Evolutionary conservation across 2,888 invertebrate genomes (phyloP).

Genomic region (Caenorhabditis afra): DNA sequence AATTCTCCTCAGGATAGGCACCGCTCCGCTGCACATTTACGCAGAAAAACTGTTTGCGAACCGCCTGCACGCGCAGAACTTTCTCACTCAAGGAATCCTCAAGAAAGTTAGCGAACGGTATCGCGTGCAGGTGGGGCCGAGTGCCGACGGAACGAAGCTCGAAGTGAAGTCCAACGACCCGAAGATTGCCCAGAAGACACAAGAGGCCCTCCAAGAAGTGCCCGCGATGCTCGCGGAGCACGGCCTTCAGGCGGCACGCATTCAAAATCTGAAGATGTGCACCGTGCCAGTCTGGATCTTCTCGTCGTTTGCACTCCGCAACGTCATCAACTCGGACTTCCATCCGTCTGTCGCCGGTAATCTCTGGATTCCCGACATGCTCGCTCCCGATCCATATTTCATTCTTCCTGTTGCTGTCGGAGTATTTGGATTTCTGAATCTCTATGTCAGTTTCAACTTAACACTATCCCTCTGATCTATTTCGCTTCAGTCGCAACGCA

Average conservation of each 20-base stretch:
- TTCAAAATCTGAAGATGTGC: slow-evolving; percentile 76
- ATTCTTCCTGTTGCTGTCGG: slow-evolving; percentile 75
- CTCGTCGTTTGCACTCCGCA: slow-evolving; percentile 78
- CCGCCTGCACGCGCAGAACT: slow-evolving; percentile 74
- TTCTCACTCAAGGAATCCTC: slow-evolving; percentile 70
- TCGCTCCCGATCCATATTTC: slow-evolving; percentile 77
- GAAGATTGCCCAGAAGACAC: slow-evolving; percentile 34
- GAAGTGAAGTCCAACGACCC: slow-evolving; percentile 62
- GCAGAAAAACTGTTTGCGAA: slow-evolving; percentile 76
- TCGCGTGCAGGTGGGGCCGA: slow-evolving; percentile 67
- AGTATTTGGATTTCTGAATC: slow-evolving; percentile 75
- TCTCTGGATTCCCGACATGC: slow-evolving; percentile 74
- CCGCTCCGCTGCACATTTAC: slow-evolving; percentile 75
- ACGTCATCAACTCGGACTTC: slow-evolving; percentile 74
- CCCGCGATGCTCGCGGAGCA: slow-evolving; percentile 66
- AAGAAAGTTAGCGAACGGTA: slow-evolving; percentile 73
- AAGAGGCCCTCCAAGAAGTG: slow-evolving; percentile 61
- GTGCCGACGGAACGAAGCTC: slow-evolving; percentile 61
- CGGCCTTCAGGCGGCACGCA: slow-evolving; percentile 72
- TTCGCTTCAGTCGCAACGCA: slow-evolving; percentile 76
- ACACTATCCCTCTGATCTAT: no score
- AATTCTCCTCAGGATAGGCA: slow-evolving; percentile 66
- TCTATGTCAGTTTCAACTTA: slow-evolving; percentile 75
- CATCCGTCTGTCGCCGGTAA: slow-evolving; percentile 71
- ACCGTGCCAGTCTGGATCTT: slow-evolving; percentile 78